Evolutionary conservation across 2,888 invertebrate species (phyloP), one percentile per base, ranked within the genome.

Genomic region (Melieria picta): DNA sequence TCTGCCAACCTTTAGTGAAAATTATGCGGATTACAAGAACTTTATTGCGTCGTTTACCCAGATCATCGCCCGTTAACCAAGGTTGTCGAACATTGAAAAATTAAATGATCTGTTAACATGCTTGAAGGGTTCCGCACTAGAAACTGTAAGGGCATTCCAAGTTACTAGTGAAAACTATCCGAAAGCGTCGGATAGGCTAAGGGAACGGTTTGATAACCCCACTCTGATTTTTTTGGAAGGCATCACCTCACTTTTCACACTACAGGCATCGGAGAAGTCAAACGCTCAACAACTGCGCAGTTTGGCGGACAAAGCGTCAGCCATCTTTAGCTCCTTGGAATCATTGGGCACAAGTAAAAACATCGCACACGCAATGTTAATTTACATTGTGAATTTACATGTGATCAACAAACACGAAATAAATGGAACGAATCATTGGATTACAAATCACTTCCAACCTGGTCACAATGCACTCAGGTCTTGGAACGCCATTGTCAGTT

Each of bases 21-120:
- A 71, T 47, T 75, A 75, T 47, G 61, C 63, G 11, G 73, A 73
- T 9, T 73, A 70, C 55, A 66, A 71, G 47, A 69, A 71, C 45
- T 73, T 71, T 47, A 75, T 75, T 7, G 68, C 65, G 1, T 72
- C 72, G 9, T 70, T 74, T 13, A 72, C 42, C 5, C 70, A 73
- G 64, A 64, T 70, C 45, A 67, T 67, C 46, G 64, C 65, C 61
- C 58, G 64, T 42, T 65, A 72, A 61, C 47, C 47, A 48, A 60
- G 69, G 9, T 50, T 70, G 1, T 65, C 71, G 11, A 70, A 71
- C 48, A 72, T 66, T 6, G 71, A 73, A 56, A 73, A 71, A 30
- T 73, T 66, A 10, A 74, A 69, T 7, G 65, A 74, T 47, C 67
- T 74, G 42, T 42, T 67, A 2, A 71, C 65, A 48, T 43, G 56